phyloP scores from a whole-genome alignment of 2,888 invertebrate genomes.

The Campoplex capitator region DNA sequence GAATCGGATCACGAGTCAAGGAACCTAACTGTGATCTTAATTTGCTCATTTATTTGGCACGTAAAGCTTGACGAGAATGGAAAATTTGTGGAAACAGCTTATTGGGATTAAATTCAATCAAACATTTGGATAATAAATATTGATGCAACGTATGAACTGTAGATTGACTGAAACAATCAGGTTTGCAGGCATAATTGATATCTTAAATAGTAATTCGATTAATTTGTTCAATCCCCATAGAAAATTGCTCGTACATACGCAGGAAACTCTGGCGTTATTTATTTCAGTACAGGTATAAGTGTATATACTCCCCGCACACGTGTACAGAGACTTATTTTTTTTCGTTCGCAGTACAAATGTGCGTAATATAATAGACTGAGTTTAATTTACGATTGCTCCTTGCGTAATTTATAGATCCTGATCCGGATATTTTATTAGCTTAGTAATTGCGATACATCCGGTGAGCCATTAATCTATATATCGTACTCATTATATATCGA shows the following conservation, averaged over 20 bases:
- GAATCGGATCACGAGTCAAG: not conserved
- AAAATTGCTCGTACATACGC: not conserved
- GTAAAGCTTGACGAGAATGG: not conserved
- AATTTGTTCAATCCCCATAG: not conserved
- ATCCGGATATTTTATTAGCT: slow-evolving; percentile 58
- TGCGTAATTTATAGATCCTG: slow-evolving; percentile 64
- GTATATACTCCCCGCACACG: not conserved
- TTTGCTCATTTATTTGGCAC: not conserved
- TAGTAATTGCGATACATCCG: slow-evolving; percentile 59
- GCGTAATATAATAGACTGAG: slow-evolving; percentile 57
- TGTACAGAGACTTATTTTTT: not conserved
- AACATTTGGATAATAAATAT: not conserved
- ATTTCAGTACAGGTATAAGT: not conserved
- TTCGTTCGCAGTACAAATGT: not conserved
- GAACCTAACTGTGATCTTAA: not conserved
- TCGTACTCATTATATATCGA: not conserved
- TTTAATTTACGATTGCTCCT: slow-evolving; percentile 61
- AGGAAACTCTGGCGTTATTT: not conserved
- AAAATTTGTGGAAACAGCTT: not conserved
- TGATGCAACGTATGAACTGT: not conserved
- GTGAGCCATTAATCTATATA: slow-evolving; percentile 10
- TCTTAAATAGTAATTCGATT: not conserved
- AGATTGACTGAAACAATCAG: not conserved
- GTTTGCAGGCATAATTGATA: too few species aligned
- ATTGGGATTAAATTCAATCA: not conserved